Evolutionary conservation across 2,797 vertebrate species (phyloP).

Genomic region (Botia kubotai): DNA sequence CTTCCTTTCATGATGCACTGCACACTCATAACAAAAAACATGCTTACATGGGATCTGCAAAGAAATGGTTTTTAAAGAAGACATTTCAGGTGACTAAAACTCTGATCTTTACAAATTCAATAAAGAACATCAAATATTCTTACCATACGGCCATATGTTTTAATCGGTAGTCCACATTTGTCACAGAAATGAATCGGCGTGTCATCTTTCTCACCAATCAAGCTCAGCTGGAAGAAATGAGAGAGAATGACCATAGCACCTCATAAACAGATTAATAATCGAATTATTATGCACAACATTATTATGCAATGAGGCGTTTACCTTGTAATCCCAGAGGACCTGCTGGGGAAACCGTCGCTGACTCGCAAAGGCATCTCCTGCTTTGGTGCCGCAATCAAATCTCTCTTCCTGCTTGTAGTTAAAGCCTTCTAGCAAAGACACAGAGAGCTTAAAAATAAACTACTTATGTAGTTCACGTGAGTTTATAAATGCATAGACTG

Average conservation of each 20-base stretch:
- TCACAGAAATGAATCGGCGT: slow-evolving; percentile 97
- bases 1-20: slow-evolving; percentile 95
- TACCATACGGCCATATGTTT: slow-evolving; percentile 98
- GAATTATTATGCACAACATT: neutral
- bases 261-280: neutral
- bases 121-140: slow-evolving; percentile 54
- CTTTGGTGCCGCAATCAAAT: slow-evolving; percentile 88
- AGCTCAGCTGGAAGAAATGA: slow-evolving; percentile 81
- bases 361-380: slow-evolving; percentile 88
- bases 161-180: slow-evolving; percentile 95
- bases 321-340: slow-evolving; percentile 97
- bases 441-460: neutral
- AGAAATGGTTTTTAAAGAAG: neutral
- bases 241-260: neutral
- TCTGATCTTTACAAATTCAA: neutral
- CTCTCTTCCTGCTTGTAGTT: slow-evolving; percentile 92
- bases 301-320: slow-evolving; percentile 56
- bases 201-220: slow-evolving; percentile 94
- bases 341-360: slow-evolving; percentile 90
- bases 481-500: neutral
- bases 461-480: neutral
- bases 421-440: slow-evolving; percentile 82
- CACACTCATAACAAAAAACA: slow-evolving; percentile 98
- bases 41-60: slow-evolving; percentile 97
- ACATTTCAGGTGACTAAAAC: neutral